Percentiles rank a stretch among this genome's conserved stretches.
Conservation (phyloP, 1,140 invertebrate species). For the Drosophila littoralis region DNA sequence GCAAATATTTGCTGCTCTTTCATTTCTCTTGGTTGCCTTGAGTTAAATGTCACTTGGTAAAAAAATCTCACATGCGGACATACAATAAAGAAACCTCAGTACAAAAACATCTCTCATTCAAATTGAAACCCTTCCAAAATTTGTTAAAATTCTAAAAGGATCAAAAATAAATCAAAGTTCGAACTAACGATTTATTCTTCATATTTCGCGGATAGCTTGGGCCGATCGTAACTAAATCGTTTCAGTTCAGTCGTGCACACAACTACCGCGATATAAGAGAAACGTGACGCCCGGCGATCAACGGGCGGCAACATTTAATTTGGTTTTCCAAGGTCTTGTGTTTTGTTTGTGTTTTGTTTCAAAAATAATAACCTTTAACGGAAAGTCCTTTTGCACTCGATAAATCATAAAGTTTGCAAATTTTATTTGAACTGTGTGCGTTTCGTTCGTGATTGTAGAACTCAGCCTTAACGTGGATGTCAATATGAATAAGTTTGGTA, state of each 20-base stretch:
- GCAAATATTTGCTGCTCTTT: neutral
- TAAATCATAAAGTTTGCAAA: constrained; percentile 39
- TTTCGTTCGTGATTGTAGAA: constrained; percentile 35
- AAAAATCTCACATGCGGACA: constrained; percentile 3
- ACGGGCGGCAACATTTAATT: constrained; percentile 63
- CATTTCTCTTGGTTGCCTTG: constrained; percentile 4
- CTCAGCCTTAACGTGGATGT: constrained; percentile 4
- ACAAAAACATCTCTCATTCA: constrained; percentile 69
- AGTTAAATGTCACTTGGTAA: constrained; percentile 5
- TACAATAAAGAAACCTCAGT: constrained; percentile 39
- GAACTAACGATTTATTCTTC: constrained; percentile 70
- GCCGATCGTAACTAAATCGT: constrained; percentile 55
- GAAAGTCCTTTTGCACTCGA: constrained; percentile 48
- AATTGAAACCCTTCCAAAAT: constrained; percentile 69
- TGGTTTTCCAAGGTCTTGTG: constrained; percentile 60
- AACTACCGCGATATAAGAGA: constrained; percentile 55
- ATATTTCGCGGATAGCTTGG: constrained; percentile 66
- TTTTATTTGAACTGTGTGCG: constrained; percentile 40
- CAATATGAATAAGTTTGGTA: constrained; percentile 76
- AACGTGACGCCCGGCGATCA: constrained; percentile 55
- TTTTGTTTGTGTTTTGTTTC: constrained; percentile 62
- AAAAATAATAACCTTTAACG: constrained; percentile 35
- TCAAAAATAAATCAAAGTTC: constrained; percentile 76
- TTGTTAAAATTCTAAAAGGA: constrained; percentile 82
- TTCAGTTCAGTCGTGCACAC: constrained; percentile 38